Evolutionary conservation across 2,113 vertebrate species (phyloP).

Genomic region (Boleophthalmus pectinirostris): DNA sequence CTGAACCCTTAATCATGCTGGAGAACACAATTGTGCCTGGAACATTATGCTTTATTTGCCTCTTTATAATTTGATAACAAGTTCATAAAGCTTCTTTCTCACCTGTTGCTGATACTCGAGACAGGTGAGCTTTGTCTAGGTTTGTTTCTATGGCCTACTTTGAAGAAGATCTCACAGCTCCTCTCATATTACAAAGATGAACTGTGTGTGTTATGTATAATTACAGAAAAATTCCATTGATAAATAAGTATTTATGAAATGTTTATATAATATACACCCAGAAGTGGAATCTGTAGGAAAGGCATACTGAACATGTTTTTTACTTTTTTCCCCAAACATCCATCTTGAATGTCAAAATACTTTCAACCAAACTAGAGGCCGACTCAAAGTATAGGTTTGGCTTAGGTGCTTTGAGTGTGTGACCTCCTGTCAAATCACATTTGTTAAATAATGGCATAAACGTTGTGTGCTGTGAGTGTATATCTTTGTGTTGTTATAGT

Average conservation of each 20-base stretch:
- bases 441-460: constrained; percentile 11
- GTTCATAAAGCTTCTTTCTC: constrained; percentile 3
- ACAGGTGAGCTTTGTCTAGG: constrained; percentile 26
- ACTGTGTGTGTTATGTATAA: background rate
- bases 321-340: background rate
- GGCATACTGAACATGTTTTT: background rate
- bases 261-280: background rate
- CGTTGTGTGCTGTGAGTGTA: constrained; percentile 6
- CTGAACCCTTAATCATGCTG: background rate
- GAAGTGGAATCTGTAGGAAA: background rate
- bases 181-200: constrained; percentile 17
- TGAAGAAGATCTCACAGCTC: constrained; percentile 32
- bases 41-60: constrained; percentile 30
- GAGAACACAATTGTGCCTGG: background rate
- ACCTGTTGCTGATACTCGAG: constrained; percentile 54
- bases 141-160: constrained; percentile 34
- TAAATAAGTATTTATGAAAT: background rate
- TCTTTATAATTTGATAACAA: constrained; percentile 17
- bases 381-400: background rate
- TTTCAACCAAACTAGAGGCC: background rate
- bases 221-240: background rate
- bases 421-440: background rate
- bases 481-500: constrained; percentile 54
- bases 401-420: background rate
- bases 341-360: background rate